Conservation (phyloP, 2,113 vertebrate species). For the Bufo bufo region DNA sequence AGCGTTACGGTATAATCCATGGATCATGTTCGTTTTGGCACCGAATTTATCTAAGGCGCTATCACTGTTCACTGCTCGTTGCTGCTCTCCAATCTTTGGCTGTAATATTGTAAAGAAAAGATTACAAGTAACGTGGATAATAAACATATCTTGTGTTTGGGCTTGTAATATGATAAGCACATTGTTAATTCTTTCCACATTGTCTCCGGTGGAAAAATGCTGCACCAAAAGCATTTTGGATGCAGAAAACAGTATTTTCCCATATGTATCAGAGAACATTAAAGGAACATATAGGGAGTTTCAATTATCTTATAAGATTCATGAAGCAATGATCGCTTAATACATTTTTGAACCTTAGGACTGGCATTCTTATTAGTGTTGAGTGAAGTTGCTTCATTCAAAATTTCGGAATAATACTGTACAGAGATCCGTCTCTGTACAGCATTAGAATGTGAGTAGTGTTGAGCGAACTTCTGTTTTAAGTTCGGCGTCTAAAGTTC, state of each 20-base stretch:
- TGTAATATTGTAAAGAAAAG: constrained; percentile 18
- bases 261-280: background rate
- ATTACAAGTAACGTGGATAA: background rate
- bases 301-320: background rate
- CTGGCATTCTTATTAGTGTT: too few relatives aligned
- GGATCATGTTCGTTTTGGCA: constrained; percentile 25
- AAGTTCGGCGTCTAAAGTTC: too few relatives aligned
- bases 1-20: constrained; percentile 16
- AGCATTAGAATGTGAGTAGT: too few relatives aligned
- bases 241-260: background rate
- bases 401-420: too few relatives aligned
- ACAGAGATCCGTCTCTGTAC: too few relatives aligned
- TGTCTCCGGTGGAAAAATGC: background rate
- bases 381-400: too few relatives aligned
- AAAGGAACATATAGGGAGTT: background rate
- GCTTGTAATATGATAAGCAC: constrained; percentile 6
- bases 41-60: background rate
- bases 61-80: background rate
- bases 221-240: background rate
- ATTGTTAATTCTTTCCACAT: constrained; percentile 30
- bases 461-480: too few relatives aligned
- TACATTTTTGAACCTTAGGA: too few relatives aligned
- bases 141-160: background rate
- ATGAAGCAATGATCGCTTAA: background rate
- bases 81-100: background rate